phyloP scores from a whole-genome alignment of 2,113 vertebrate genomes.

The Podocnemis expansa region DNA sequence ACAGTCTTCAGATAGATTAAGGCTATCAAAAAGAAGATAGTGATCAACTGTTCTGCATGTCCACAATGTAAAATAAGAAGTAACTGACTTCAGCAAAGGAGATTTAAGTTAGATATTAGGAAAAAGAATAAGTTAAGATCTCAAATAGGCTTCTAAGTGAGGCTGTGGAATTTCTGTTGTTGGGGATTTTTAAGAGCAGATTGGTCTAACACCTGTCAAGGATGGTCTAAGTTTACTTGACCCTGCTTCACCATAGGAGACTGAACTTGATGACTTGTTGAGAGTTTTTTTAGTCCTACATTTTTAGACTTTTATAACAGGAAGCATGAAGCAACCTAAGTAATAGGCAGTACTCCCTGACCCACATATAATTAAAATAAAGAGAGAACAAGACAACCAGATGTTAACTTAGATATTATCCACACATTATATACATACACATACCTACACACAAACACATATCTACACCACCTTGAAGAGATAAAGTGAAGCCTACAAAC shows the following conservation, averaged over 20 bases:
- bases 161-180: background rate
- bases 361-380: background rate
- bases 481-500: conserved; percentile 29
- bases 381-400: background rate
- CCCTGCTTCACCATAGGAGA: background rate
- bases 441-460: too few relatives aligned
- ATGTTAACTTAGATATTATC: background rate
- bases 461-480: background rate
- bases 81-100: background rate
- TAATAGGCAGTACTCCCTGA: background rate
- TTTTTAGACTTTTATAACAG: background rate
- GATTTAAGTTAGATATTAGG: background rate
- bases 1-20: background rate
- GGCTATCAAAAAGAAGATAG: background rate
- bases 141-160: background rate
- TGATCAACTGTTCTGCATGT: background rate
- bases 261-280: background rate
- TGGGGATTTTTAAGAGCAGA: background rate
- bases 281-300: background rate
- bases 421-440: background rate
- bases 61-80: background rate
- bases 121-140: background rate
- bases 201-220: background rate
- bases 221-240: background rate
- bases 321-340: background rate